These are phyloP conservation scores for Actinostola sp. DNA, from an alignment of 92 coral and sea anemone genomes.

Conservation along the genomic window DNA sequence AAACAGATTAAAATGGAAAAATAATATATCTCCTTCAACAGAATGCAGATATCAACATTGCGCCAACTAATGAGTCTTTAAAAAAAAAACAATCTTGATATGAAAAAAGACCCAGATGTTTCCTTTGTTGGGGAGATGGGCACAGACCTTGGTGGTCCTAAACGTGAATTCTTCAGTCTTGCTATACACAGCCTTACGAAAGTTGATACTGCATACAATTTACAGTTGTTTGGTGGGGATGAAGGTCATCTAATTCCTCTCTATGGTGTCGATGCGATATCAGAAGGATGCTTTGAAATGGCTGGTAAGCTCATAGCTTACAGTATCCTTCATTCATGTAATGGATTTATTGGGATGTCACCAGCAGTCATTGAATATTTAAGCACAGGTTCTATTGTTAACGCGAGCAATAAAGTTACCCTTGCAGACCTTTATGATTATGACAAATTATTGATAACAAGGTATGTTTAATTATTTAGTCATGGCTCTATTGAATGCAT, in stretches of 20 bases:
- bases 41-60: constrained; percentile 6
- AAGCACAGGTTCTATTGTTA: constrained; percentile 5
- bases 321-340: not conserved
- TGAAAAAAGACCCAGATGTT: constrained; percentile 24
- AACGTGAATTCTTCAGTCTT: constrained; percentile 7
- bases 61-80: constrained; percentile 21
- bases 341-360: not conserved
- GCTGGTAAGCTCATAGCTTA: constrained; percentile 5
- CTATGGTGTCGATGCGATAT: constrained; percentile 55
- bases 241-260: constrained; percentile 53
- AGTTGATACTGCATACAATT: constrained; percentile 55
- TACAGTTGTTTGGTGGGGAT: constrained; percentile 60
- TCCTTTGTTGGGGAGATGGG: constrained; percentile 19
- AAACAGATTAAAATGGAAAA: constrained; percentile 2
- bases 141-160: constrained; percentile 16
- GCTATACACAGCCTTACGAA: constrained; percentile 13
- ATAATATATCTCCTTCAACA: constrained; percentile 7
- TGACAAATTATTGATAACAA: not conserved
- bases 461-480: too few relatives aligned
- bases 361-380: constrained; percentile 8
- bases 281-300: not conserved
- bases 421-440: constrained; percentile 3
- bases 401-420: constrained; percentile 5
- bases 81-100: constrained; percentile 8
- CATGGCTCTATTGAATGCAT: too few relatives aligned